These are phyloP conservation scores for Camptogramma bilineatum DNA, from an alignment of 2,888 invertebrate species.

Conservation along the genomic window DNA sequence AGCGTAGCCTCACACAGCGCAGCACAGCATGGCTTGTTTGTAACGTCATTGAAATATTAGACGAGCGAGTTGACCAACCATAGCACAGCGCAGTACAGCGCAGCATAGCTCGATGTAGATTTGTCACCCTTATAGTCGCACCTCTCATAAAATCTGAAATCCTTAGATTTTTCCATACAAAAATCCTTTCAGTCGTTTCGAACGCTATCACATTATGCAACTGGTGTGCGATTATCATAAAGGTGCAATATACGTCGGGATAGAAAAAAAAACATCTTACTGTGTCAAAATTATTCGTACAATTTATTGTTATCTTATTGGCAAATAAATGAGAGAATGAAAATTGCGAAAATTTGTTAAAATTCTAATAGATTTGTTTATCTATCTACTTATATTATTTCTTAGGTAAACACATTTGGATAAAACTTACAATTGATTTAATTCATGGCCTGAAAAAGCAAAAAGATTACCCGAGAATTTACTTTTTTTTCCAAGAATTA, in stretches of 20 bases:
- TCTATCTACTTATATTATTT: not conserved
- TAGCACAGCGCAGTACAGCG: too few species aligned
- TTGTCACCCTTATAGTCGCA: constrained; percentile 47
- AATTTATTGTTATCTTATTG: not conserved
- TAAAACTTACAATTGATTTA: too few species aligned
- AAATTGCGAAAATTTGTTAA: not conserved
- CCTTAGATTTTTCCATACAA: constrained; percentile 66
- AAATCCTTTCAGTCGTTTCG: constrained; percentile 65
- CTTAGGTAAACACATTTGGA: too few species aligned
- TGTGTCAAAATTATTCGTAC: not conserved
- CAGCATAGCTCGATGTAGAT: too few species aligned
- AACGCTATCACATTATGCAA: constrained; percentile 79
- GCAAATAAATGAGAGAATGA: not conserved
- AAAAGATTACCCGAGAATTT: too few species aligned
- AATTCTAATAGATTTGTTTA: not conserved
- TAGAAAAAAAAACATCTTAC: constrained; percentile 15
- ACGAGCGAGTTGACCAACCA: too few species aligned
- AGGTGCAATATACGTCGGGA: constrained; percentile 51
- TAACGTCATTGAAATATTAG: too few species aligned
- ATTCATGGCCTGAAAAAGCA: too few species aligned
- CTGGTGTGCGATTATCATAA: constrained; percentile 78
- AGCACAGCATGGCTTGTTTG: too few species aligned
- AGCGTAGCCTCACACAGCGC: too few species aligned
- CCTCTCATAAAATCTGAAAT: constrained; percentile 63
- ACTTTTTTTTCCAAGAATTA: not conserved